Conservation (phyloP, 2,113 vertebrate species). For the Petromus typicus region DNA sequence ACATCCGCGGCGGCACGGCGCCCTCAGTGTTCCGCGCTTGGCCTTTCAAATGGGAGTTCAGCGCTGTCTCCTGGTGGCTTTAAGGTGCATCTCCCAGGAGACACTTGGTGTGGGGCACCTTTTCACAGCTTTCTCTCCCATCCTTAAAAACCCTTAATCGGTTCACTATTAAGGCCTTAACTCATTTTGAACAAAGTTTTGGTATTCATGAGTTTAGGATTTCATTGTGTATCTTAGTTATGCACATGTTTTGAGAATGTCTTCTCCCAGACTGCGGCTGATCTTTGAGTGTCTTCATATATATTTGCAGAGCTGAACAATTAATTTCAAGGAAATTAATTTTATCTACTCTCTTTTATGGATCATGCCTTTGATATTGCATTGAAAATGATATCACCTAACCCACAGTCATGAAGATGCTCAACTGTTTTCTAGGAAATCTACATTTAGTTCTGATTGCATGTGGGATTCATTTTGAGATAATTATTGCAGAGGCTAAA, state of each 20-base stretch:
- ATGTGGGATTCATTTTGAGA: not conserved
- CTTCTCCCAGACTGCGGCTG: not conserved
- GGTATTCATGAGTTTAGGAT: not conserved
- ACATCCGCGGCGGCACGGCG: accelerated
- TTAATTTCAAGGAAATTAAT: not conserved
- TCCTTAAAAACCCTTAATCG: not conserved
- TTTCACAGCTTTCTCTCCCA: not conserved
- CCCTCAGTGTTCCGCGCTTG: no score
- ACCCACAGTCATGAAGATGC: not conserved
- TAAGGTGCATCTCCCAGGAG: not conserved
- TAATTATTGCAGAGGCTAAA: not conserved
- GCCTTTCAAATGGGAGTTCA: no score
- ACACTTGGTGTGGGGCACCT: not conserved
- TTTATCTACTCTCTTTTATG: not conserved
- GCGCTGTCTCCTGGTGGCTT: not conserved
- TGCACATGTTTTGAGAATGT: not conserved
- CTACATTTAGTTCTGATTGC: not conserved
- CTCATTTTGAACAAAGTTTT: not conserved
- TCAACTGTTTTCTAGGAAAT: not conserved
- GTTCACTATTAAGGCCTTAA: not conserved
- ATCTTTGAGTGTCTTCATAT: not conserved
- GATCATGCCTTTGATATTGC: not conserved
- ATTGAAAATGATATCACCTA: not conserved
- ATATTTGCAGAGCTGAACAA: not conserved
- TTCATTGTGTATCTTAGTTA: not conserved